phyloP scores from a whole-genome alignment of 2,113 vertebrate genomes.

The Amphiprion ocellaris region DNA sequence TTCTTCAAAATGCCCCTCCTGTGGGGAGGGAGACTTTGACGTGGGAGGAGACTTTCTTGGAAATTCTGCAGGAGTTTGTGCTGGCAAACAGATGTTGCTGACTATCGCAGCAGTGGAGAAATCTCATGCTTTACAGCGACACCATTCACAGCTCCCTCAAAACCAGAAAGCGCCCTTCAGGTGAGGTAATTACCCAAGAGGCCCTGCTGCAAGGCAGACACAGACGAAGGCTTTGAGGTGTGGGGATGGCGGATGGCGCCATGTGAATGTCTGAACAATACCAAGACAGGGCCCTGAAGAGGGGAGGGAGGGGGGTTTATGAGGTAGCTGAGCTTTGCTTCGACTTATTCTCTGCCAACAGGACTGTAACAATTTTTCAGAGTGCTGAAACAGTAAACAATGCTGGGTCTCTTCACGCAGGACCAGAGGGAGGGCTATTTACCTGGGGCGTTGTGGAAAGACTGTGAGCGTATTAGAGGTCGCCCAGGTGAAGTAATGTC shows the following conservation, averaged over 20 bases:
- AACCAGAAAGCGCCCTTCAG: constrained; percentile 76
- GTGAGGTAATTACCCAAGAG: constrained; percentile 84
- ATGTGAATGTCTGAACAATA: constrained; percentile 77
- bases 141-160: constrained; percentile 74
- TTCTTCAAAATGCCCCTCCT: constrained; percentile 51
- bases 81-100: constrained; percentile 79
- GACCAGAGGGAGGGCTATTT: constrained; percentile 52
- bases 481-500: constrained; percentile 76
- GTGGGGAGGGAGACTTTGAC: constrained; percentile 23
- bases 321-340: constrained; percentile 47
- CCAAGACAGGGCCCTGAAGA: constrained; percentile 53
- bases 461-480: constrained; percentile 77
- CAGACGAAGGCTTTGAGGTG: constrained; percentile 80
- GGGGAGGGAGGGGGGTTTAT: constrained; percentile 37
- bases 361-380: constrained; percentile 54
- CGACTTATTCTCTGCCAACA: constrained; percentile 64
- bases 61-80: constrained; percentile 66
- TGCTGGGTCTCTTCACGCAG: constrained; percentile 49
- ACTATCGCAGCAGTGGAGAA: constrained; percentile 54
- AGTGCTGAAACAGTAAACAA: constrained; percentile 74
- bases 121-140: constrained; percentile 67
- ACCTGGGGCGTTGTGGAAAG: constrained; percentile 83
- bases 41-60: constrained; percentile 66
- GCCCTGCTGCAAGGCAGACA: constrained; percentile 67
- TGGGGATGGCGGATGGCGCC: constrained; percentile 74